Base-by-base conservation (phyloP, 2,797 vertebrate genomes). In the Masticophis lateralis region DNA sequence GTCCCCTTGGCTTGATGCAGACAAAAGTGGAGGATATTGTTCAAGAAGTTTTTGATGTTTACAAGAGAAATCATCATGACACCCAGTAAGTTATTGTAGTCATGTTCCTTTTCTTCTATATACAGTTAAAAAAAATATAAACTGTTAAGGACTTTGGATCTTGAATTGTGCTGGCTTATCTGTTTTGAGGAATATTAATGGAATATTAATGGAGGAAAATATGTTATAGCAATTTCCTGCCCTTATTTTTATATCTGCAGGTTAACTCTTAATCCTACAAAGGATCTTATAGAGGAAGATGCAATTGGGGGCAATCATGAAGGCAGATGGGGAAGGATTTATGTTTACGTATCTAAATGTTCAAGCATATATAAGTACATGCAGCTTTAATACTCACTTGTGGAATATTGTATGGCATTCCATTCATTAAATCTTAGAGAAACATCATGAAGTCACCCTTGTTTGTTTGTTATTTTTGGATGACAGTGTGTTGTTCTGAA, bases 11-110 rank as follows among this genome's bases (percentile, higher is more conserved):
- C 37, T 86, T n/a, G 25, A 0, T 55, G 32, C 94, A 99, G 99
- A 98, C 97, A 97, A 99, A 98, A 97, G 99, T 99, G 93, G 99
- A 99, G 95, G 96, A 95, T 92, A 98, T 97, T 63, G 98, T 99
- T 92, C 98, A 98, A 95, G 98, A 99, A 92, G 98, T 99, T 95
- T 98, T 98, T 94, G 98, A 93, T 11, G 97, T 98, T 97, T 99
- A 98, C 98, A 98, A 98, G 97, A 97, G 98, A 93, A 98, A 98
- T 92, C 98, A 97, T 55, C 95, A 95, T 69, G 66, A 96, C 11
- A 93, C 96, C 0, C 97, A 97, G 98, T 98, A 95, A 97, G 98
- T 97, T 32, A n/a, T 87, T 3, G 16, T 9, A 3, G 27, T 28
- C 20, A 3, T 88, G 55, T 25, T 88, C 51, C 13, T 12, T 69